These are phyloP conservation scores for Chloroclystis v-ata DNA, from an alignment of 2,888 invertebrate species.

Conservation along the genomic window DNA sequence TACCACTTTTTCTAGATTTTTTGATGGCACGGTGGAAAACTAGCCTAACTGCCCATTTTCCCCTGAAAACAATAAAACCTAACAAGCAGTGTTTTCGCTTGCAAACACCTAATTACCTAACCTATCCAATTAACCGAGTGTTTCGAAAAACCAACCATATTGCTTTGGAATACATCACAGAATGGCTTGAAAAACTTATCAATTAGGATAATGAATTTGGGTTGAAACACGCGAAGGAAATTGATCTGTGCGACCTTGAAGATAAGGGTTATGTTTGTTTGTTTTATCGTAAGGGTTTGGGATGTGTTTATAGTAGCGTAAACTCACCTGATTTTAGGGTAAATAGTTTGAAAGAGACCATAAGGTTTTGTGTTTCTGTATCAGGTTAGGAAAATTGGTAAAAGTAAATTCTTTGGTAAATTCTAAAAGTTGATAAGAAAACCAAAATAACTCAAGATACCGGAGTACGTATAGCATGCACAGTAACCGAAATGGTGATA, in stretches of 20 bases:
- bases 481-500: no score
- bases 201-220: conserved; percentile 22
- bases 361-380: no score
- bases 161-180: conserved; percentile 3
- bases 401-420: no score
- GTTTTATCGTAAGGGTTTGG: background rate
- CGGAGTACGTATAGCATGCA: no score
- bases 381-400: no score
- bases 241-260: conserved; percentile 4
- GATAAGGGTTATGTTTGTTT: conserved; percentile 6
- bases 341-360: background rate
- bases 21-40: background rate
- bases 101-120: conserved; percentile 29
- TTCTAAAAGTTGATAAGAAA: no score
- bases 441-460: no score
- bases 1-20: no score
- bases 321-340: background rate
- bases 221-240: conserved; percentile 4
- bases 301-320: background rate
- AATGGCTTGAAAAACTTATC: conserved; percentile 10
- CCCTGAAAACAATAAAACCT: conserved; percentile 24
- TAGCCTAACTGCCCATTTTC: background rate
- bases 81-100: conserved; percentile 29
- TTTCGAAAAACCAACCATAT: conserved; percentile 12
- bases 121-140: conserved; percentile 21